Percentiles rank a stretch among this genome's conserved stretches.
phyloP scores from a whole-genome alignment of 2,888 invertebrate genomes.

The Diplazon laetatorius region DNA sequence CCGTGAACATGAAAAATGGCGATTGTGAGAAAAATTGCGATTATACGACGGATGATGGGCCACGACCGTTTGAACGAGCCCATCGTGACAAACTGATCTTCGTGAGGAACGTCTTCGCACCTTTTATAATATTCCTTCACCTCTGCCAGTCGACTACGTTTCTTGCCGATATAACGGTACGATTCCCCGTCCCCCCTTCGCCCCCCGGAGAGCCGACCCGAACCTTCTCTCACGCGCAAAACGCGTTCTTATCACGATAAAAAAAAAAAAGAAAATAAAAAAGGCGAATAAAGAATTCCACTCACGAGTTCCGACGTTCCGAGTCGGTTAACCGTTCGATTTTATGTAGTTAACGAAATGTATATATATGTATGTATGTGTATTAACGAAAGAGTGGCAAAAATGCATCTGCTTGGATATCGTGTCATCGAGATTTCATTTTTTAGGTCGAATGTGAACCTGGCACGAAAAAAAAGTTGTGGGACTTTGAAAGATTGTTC shows the following conservation, averaged over 20 bases:
- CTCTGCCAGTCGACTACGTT: neutral
- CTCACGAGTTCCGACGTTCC: constrained; percentile 39
- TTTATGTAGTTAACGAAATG: constrained; percentile 44
- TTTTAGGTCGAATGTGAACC: too few relatives aligned
- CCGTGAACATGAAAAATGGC: constrained; percentile 42
- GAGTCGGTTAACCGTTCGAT: constrained; percentile 55
- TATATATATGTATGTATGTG: too few relatives aligned
- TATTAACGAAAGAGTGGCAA: neutral
- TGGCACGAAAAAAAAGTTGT: too few relatives aligned
- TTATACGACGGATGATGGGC: constrained; percentile 7
- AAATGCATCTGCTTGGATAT: too few relatives aligned
- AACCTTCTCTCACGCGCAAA: constrained; percentile 18
- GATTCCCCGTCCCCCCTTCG: too few relatives aligned
- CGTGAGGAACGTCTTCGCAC: constrained; percentile 9
- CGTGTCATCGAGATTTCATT: too few relatives aligned
- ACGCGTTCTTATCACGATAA: neutral
- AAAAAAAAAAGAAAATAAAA: too few relatives aligned
- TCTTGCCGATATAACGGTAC: constrained; percentile 45
- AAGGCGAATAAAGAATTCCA: constrained; percentile 49
- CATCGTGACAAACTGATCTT: constrained; percentile 60
- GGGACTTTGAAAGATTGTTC: too few relatives aligned
- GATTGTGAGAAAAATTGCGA: constrained; percentile 49
- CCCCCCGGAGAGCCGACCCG: constrained; percentile 8
- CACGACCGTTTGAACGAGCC: constrained; percentile 38
- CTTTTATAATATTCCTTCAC: constrained; percentile 57